These are phyloP conservation scores for Barbus barbus DNA, from an alignment of 2,113 vertebrate species.

Conservation along the genomic window DNA sequence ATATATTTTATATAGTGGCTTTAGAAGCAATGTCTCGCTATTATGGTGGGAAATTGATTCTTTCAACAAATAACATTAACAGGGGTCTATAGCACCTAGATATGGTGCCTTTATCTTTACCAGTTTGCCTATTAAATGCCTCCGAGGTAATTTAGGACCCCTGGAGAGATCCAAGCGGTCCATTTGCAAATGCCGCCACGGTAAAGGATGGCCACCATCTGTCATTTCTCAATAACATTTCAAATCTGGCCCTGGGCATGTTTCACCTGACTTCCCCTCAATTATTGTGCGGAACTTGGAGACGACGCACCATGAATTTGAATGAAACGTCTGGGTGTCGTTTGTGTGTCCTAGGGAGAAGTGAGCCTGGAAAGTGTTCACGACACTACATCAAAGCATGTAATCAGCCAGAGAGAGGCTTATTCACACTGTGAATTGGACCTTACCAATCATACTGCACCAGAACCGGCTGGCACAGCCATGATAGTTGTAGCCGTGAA, in stretches of 20 bases:
- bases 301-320: slow-evolving; percentile 47
- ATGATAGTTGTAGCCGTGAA: slow-evolving; percentile 33
- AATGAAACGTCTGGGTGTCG: slow-evolving; percentile 51
- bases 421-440: slow-evolving; percentile 54
- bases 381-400: slow-evolving; percentile 48
- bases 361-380: slow-evolving; percentile 39
- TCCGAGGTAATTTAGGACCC: slow-evolving; percentile 54
- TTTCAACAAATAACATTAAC: slow-evolving; percentile 30
- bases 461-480: slow-evolving; percentile 42
- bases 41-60: slow-evolving; percentile 18
- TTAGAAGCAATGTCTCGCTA: slow-evolving; percentile 19
- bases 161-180: slow-evolving; percentile 51
- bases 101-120: slow-evolving; percentile 44
- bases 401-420: slow-evolving; percentile 45
- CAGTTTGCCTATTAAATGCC: slow-evolving; percentile 55
- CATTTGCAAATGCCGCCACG: slow-evolving; percentile 41
- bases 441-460: slow-evolving; percentile 46
- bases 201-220: slow-evolving; percentile 54
- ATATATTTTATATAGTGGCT: not conserved
- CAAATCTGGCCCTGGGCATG: slow-evolving; percentile 48
- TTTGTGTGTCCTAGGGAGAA: slow-evolving; percentile 37
- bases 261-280: slow-evolving; percentile 54
- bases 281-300: slow-evolving; percentile 51
- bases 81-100: slow-evolving; percentile 33
- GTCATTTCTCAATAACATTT: slow-evolving; percentile 49